A percentile compares a stretch with the other conserved stretches of the same genome.
Evolutionary conservation across 1,140 invertebrate species (phyloP).

Genomic region (Centruroides vittatus): DNA sequence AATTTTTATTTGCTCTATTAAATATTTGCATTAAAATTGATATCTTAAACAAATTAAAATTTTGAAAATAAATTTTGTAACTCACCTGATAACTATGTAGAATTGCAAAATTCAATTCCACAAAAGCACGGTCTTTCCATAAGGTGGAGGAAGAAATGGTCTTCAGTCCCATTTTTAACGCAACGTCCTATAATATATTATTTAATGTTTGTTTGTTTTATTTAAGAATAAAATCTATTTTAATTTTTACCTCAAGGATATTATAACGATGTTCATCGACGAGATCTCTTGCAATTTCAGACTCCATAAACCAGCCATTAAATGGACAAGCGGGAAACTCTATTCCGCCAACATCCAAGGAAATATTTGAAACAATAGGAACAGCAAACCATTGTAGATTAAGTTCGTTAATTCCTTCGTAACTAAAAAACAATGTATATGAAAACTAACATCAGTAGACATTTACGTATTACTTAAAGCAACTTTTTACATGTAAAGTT

Average conservation of each 20-base stretch:
- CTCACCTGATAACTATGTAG: constrained; percentile 56
- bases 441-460: no score
- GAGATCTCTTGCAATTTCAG: constrained; percentile 83
- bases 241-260: constrained; percentile 55
- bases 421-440: constrained; percentile 36
- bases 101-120: constrained; percentile 80
- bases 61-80: no score
- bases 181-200: constrained; percentile 41
- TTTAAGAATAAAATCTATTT: no score
- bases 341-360: constrained; percentile 89
- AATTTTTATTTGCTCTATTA: no score
- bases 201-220: background rate
- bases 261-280: constrained; percentile 77
- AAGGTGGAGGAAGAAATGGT: constrained; percentile 62
- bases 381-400: constrained; percentile 77
- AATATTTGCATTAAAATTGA: no score
- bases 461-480: no score
- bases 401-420: constrained; percentile 72
- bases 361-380: constrained; percentile 72
- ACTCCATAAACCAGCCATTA: constrained; percentile 96
- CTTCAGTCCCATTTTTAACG: constrained; percentile 73
- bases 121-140: constrained; percentile 84
- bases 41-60: background rate
- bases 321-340: constrained; percentile 86
- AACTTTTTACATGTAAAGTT: no score